Conservation (phyloP, 2,113 vertebrate genomes). For the Grantiella picta region DNA sequence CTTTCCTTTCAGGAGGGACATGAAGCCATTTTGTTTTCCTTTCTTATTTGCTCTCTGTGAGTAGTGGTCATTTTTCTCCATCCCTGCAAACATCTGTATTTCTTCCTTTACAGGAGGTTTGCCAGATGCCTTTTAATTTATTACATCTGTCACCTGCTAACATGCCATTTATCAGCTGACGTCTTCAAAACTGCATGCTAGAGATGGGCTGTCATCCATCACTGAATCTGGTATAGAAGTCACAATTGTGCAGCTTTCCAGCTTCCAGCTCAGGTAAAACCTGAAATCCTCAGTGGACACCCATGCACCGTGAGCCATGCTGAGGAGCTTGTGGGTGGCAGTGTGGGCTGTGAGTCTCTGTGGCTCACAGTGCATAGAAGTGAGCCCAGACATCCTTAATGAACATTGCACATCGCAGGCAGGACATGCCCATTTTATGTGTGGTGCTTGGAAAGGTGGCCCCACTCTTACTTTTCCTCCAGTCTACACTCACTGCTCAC, state of each 20-base stretch:
- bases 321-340: background rate
- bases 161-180: background rate
- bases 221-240: background rate
- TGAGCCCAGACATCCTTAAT: background rate
- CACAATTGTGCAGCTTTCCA: background rate
- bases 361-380: background rate
- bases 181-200: background rate
- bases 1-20: background rate
- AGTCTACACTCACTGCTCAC: background rate
- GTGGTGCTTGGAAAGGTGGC: background rate
- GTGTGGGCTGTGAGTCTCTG: background rate
- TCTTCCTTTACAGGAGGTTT: background rate
- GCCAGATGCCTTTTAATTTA: background rate
- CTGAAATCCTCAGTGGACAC: background rate
- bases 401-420: rapidly evolving
- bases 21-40: background rate
- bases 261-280: background rate
- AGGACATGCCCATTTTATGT: rapidly evolving
- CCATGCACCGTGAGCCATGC: rapidly evolving
- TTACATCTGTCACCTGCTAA: background rate
- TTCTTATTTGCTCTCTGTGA: background rate
- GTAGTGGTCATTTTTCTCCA: background rate
- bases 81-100: background rate
- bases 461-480: background rate
- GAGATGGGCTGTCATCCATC: background rate